Conservation (phyloP, 1,140 invertebrate species). For the Hypothenemus hampei region DNA sequence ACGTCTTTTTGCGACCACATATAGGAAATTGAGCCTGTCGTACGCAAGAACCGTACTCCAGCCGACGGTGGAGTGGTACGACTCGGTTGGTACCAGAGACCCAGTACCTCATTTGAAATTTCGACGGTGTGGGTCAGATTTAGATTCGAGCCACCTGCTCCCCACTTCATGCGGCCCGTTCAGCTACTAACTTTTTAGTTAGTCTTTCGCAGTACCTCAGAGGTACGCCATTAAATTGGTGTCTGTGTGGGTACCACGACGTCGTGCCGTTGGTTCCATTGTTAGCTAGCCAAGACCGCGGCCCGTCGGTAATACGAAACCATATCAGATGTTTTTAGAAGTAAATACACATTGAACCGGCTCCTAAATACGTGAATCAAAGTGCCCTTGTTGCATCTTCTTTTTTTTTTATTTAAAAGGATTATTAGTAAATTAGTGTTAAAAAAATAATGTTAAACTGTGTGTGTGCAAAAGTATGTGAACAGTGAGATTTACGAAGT, state of each 20-base stretch:
- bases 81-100: slow-evolving; percentile 23
- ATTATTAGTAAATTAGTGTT: slow-evolving; percentile 4
- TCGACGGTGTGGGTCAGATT: slow-evolving; percentile 27
- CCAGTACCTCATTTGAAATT: slow-evolving; percentile 29
- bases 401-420: not conserved
- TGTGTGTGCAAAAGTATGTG: slow-evolving; percentile 12
- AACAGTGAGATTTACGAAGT: slow-evolving; percentile 7
- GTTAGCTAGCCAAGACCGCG: not conserved
- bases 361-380: no score
- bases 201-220: slow-evolving; percentile 27
- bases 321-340: slow-evolving; percentile 10
- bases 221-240: slow-evolving; percentile 21
- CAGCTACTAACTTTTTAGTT: slow-evolving; percentile 18
- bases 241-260: slow-evolving; percentile 16
- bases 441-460: slow-evolving; percentile 11
- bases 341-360: no score
- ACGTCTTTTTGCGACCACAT: slow-evolving; percentile 4
- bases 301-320: not conserved
- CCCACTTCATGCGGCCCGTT: slow-evolving; percentile 17
- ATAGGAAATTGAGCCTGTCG: not conserved
- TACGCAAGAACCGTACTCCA: slow-evolving; percentile 12
- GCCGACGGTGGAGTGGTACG: slow-evolving; percentile 10
- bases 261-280: slow-evolving; percentile 17
- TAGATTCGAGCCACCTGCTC: slow-evolving; percentile 26
- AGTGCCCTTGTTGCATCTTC: not conserved